Base-by-base conservation (phyloP, 2,113 vertebrate species). In the Dromiciops gliroides region DNA sequence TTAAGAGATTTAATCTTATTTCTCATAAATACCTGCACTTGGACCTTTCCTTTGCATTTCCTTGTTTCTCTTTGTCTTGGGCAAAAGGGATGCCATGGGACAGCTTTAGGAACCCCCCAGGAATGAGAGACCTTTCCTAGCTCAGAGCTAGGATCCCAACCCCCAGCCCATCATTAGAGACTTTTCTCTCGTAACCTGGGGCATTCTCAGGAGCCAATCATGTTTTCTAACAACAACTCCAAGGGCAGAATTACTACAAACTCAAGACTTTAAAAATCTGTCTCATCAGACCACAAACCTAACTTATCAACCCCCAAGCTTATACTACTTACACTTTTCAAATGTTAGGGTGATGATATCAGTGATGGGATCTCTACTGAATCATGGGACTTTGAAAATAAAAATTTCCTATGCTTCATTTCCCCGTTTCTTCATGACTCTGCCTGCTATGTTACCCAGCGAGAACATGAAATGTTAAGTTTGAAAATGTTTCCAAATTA, bases 401-500 rank as follows among this genome's bases (percentile, higher is more conserved):
- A 93, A 94, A 91, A 95, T 93, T 4, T 26, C 23, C 25, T 37
- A 47, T 44, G 7, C 60, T 7, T 83, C 50, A 50, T 91, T 89
- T 89, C 37, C 24, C 2, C 52, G 49, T 24, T 89, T 26, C 50
- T 90, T 48, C 60, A 92, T 93, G 48, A 50, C 44, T 25, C 51
- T 94, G 83, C 94, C 56, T 67, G 9, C 51, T 37, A 23, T 91
- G 53, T n/a, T 52, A 95, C 89, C 60, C 9, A 1, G 88, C 14
- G 12, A 95, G 91, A 53, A 95, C 89, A 89, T 50, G 48, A 53
- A 83, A 93, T 95, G 89, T 92, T 92, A 51, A 48, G 91, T 53
- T 90, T 90, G 92, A 92, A 94, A 83, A 67, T 2, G 91, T 95
- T 95, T 96, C 93, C 93, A 96, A 96, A 97, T 96, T 93, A 75